Conservation (phyloP, 2,888 invertebrate species). For the Lapara coniferarum region DNA sequence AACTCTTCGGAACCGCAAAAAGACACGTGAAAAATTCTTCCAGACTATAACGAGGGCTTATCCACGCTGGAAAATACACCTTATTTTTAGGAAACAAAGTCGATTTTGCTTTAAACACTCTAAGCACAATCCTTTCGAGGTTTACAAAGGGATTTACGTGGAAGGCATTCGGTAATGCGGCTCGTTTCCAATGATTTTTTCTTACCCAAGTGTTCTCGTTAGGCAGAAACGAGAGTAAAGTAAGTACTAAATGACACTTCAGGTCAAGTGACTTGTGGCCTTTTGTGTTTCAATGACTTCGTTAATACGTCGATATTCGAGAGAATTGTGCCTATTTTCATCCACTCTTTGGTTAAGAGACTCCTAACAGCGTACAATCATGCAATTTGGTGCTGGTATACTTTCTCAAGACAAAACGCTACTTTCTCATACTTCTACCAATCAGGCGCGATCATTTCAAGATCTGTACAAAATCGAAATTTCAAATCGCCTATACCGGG, state of each 20-base stretch:
- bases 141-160: slow-evolving; percentile 50
- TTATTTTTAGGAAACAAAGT: background rate
- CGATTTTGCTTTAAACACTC: background rate
- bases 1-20: slow-evolving; percentile 22
- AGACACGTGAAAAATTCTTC: slow-evolving; percentile 11
- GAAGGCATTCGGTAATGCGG: slow-evolving; percentile 54
- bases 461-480: too few species aligned
- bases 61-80: background rate
- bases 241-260: slow-evolving; percentile 31
- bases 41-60: slow-evolving; percentile 12
- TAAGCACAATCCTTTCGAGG: slow-evolving; percentile 41
- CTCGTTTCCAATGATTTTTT: slow-evolving; percentile 56
- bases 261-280: slow-evolving; percentile 21
- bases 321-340: background rate
- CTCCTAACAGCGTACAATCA: too few species aligned
- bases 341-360: too few species aligned
- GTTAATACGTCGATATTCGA: background rate
- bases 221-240: slow-evolving; percentile 30
- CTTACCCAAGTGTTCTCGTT: slow-evolving; percentile 38
- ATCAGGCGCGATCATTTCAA: too few species aligned
- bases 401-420: too few species aligned
- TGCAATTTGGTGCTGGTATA: background rate
- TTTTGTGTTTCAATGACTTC: slow-evolving; percentile 14
- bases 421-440: too few species aligned
- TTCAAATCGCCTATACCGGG: too few species aligned